Evolutionary conservation across 2,113 vertebrate species (phyloP).

Genomic region (Oreochromis spilurus): DNA sequence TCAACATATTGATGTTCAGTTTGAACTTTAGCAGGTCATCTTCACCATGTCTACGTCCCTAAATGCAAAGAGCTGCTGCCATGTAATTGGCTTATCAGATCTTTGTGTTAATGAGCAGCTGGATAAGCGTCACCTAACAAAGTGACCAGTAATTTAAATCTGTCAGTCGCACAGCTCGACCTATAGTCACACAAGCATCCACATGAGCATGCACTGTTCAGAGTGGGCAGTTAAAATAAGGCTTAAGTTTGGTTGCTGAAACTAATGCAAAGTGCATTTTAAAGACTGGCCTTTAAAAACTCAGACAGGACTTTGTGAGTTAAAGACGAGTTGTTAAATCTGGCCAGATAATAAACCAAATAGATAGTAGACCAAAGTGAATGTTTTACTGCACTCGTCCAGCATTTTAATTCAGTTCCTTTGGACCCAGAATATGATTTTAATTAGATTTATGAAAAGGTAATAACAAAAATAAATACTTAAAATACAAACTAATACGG

Average conservation of each 20-base stretch:
- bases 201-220: not conserved
- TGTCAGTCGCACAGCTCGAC: not conserved
- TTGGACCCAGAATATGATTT: not conserved
- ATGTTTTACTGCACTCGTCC: not conserved
- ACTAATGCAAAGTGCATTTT: not conserved
- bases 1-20: no score
- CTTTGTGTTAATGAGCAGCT: no score
- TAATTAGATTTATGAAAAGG: not conserved
- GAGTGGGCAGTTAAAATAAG: not conserved
- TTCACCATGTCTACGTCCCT: not conserved
- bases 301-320: not conserved
- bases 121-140: not conserved
- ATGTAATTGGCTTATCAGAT: not conserved
- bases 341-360: not conserved
- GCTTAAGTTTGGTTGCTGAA: not conserved
- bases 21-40: no score
- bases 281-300: not conserved
- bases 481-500: not conserved
- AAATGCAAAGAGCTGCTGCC: not conserved
- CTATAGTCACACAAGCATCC: not conserved
- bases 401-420: not conserved
- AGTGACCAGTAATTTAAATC: not conserved
- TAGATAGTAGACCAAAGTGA: not conserved
- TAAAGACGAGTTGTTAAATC: not conserved
- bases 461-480: not conserved